These are phyloP conservation scores for Amiota communis DNA, from an alignment of 2,888 invertebrate species.

Conservation along the genomic window DNA sequence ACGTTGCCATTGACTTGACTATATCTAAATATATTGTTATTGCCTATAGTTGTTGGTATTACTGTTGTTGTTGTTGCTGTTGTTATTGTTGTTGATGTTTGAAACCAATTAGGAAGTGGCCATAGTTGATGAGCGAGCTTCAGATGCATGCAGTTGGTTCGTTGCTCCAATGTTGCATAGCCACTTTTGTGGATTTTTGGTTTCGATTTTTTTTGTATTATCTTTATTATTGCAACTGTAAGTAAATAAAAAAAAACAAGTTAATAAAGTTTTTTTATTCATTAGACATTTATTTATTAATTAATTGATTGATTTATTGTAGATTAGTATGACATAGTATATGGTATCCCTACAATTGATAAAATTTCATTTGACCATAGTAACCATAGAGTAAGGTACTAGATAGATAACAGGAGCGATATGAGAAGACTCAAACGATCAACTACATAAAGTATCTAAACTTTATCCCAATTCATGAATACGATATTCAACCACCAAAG, in stretches of 20 bases:
- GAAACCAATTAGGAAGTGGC: constrained; percentile 26
- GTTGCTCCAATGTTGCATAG: constrained; percentile 21
- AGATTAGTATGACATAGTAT: no score
- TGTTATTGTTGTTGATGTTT: constrained; percentile 11
- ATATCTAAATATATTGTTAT: neutral
- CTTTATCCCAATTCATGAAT: constrained; percentile 96
- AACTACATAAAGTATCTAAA: no score
- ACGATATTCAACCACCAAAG: constrained; percentile 96
- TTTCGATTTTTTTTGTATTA: neutral
- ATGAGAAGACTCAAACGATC: no score
- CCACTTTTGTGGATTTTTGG: constrained; percentile 13
- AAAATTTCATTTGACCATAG: no score
- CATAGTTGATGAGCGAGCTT: constrained; percentile 14
- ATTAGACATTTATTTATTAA: neutral
- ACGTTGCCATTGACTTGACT: neutral
- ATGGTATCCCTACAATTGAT: no score
- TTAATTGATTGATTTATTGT: no score
- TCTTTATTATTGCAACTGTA: no score
- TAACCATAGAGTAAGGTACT: no score
- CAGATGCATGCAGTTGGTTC: constrained; percentile 9
- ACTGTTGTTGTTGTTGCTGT: constrained; percentile 13
- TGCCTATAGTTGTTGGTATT: neutral
- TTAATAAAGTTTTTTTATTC: neutral
- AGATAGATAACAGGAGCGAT: no score
- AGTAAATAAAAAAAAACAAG: no score